Evolutionary conservation across 2,797 vertebrate genomes (phyloP).

Genomic region (Enteromius radiatus): DNA sequence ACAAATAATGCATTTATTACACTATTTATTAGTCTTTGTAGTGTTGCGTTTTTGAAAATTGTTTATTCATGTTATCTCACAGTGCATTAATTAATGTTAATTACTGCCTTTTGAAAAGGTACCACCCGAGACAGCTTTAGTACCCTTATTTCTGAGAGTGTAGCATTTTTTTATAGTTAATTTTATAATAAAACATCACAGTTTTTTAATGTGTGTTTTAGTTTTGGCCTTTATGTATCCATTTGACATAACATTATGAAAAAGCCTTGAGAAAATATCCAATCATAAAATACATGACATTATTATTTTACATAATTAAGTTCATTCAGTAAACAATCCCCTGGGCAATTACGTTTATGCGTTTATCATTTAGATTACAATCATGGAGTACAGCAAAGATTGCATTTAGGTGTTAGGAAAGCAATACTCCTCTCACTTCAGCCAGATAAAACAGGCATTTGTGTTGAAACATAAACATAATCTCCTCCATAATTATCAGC

Average conservation of each 20-base stretch:
- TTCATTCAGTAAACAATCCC: constrained; percentile 1
- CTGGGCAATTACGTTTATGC: constrained; percentile 1
- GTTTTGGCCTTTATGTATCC: not conserved
- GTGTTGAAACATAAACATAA: constrained; percentile 22
- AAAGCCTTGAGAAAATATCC: constrained; percentile 3
- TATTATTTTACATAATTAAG: constrained; percentile 20
- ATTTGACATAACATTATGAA: constrained; percentile 7
- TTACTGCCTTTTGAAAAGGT: too few relatives aligned
- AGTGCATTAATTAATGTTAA: too few relatives aligned
- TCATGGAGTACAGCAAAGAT: not conserved
- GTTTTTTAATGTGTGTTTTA: too few relatives aligned
- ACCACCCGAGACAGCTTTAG: too few relatives aligned
- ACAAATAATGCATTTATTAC: too few relatives aligned
- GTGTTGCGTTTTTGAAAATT: too few relatives aligned
- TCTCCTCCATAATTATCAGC: constrained; percentile 13
- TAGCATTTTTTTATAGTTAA: not conserved
- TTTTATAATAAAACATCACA: not conserved
- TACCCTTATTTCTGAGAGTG: not conserved
- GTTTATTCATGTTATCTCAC: too few relatives aligned
- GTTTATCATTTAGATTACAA: constrained; percentile 15
- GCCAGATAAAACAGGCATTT: constrained; percentile 5
- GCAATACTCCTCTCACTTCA: constrained; percentile 14
- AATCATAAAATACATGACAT: constrained; percentile 20
- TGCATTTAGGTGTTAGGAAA: constrained; percentile 15
- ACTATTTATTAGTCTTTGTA: too few relatives aligned